Evolutionary conservation across 2,797 vertebrate genomes (phyloP).

Genomic region (Octomys mimax): DNA sequence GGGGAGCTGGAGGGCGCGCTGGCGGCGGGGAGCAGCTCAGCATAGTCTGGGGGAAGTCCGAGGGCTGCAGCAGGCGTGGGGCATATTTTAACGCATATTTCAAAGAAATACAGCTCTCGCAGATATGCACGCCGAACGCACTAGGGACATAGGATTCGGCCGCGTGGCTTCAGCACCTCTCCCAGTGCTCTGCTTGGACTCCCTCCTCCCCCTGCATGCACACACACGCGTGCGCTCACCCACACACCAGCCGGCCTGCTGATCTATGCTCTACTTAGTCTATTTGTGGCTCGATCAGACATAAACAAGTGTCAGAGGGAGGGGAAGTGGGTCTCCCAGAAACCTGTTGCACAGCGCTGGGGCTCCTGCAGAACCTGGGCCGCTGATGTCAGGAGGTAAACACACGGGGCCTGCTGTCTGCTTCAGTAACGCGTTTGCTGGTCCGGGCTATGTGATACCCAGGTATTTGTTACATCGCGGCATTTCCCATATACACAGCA

Average conservation of each 20-base stretch:
- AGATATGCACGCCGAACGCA: not conserved
- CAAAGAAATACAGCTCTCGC: not conserved
- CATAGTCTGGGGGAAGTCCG: not conserved
- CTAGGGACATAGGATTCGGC: not conserved
- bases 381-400: constrained; percentile 73
- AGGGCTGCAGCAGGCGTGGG: constrained; percentile 30
- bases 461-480: constrained; percentile 73
- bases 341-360: constrained; percentile 61
- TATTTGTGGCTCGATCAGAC: constrained; percentile 56
- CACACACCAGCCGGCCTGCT: not conserved
- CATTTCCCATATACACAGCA: constrained; percentile 72
- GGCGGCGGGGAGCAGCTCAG: not conserved
- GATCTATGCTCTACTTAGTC: constrained; percentile 5
- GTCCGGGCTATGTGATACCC: constrained; percentile 56
- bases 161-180: rapidly evolving
- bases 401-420: constrained; percentile 51
- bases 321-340: constrained; percentile 71
- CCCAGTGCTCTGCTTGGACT: not conserved
- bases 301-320: constrained; percentile 73
- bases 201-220: not conserved
- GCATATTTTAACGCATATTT: not conserved
- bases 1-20: not conserved
- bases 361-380: constrained; percentile 39
- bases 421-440: constrained; percentile 63
- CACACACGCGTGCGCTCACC: not conserved